Evolutionary conservation across 1,140 invertebrate species (phyloP).

Genomic region (Drosophila chauvacae): DNA sequence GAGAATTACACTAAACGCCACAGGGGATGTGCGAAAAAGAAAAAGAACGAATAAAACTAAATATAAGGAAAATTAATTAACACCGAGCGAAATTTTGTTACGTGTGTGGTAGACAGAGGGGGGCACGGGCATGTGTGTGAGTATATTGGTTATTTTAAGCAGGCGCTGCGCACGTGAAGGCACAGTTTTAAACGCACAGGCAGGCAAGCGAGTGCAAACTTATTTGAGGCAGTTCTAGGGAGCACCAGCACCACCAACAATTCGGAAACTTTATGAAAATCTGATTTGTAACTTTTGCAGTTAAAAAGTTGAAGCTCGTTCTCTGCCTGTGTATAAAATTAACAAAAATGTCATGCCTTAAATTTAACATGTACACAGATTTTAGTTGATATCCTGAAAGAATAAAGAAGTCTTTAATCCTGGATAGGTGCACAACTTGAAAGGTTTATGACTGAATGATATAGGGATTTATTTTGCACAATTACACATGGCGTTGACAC

Average conservation of each 20-base stretch:
- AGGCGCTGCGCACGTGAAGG: slow-evolving; percentile 70
- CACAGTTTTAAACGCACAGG: slow-evolving; percentile 48
- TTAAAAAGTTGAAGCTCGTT: slow-evolving; percentile 22
- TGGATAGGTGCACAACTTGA: background rate
- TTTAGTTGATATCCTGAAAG: slow-evolving; percentile 13
- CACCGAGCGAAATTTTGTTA: slow-evolving; percentile 54
- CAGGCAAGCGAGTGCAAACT: slow-evolving; percentile 17
- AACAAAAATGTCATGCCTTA: background rate
- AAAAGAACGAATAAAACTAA: slow-evolving; percentile 13
- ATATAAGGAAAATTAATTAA: slow-evolving; percentile 69
- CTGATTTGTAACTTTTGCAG: slow-evolving; percentile 37
- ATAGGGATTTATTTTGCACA: too few species aligned
- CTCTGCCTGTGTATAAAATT: slow-evolving; percentile 11
- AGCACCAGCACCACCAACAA: slow-evolving; percentile 22
- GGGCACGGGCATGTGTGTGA: background rate
- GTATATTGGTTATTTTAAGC: slow-evolving; percentile 61
- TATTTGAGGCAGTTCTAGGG: slow-evolving; percentile 8
- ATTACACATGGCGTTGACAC: too few species aligned
- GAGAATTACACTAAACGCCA: slow-evolving; percentile 49
- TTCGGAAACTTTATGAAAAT: slow-evolving; percentile 44
- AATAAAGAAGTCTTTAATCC: background rate
- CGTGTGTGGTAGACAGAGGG: background rate
- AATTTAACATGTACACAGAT: slow-evolving; percentile 2
- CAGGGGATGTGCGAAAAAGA: slow-evolving; percentile 12
- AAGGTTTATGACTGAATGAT: too few species aligned